Conservation (phyloP, 2,888 invertebrate species). For the Drosophila siamana region DNA sequence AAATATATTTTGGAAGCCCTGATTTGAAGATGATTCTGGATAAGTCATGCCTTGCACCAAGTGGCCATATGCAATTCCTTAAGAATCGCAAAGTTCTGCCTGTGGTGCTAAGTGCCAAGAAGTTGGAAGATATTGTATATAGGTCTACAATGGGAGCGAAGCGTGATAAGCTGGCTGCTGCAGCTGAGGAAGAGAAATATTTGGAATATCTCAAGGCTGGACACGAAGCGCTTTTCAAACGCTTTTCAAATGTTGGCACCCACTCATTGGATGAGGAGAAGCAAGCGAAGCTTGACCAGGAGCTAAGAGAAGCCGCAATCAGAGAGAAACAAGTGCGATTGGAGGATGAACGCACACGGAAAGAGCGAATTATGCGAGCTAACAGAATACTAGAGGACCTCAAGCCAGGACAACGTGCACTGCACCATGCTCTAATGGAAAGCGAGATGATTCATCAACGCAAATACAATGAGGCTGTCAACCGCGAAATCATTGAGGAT, state of each 20-base stretch:
- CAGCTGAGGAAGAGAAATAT: slow-evolving; percentile 56
- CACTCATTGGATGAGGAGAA: slow-evolving; percentile 12
- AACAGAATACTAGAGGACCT: slow-evolving; percentile 51
- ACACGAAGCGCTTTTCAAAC: slow-evolving; percentile 42
- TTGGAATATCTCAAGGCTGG: slow-evolving; percentile 61
- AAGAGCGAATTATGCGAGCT: slow-evolving; percentile 59
- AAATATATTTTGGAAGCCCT: background rate
- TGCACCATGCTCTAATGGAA: slow-evolving; percentile 46
- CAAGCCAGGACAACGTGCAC: slow-evolving; percentile 53
- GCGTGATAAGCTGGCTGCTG: slow-evolving; percentile 16
- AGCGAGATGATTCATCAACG: slow-evolving; percentile 56
- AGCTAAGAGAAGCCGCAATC: slow-evolving; percentile 12
- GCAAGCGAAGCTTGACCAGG: slow-evolving; percentile 1
- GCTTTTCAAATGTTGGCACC: slow-evolving; percentile 42
- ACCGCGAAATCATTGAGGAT: slow-evolving; percentile 48
- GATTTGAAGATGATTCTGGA: slow-evolving; percentile 18
- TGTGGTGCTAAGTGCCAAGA: slow-evolving; percentile 56
- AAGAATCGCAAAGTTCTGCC: slow-evolving; percentile 35
- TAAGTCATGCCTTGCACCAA: slow-evolving; percentile 16
- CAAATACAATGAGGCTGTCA: slow-evolving; percentile 41
- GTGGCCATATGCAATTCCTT: slow-evolving; percentile 15
- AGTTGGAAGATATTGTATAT: slow-evolving; percentile 49
- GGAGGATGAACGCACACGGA: slow-evolving; percentile 46
- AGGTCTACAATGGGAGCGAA: slow-evolving; percentile 46
- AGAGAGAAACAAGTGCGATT: slow-evolving; percentile 3